phyloP scores from a whole-genome alignment of 1,140 invertebrate genomes.

The Heliconius melpomene region DNA sequence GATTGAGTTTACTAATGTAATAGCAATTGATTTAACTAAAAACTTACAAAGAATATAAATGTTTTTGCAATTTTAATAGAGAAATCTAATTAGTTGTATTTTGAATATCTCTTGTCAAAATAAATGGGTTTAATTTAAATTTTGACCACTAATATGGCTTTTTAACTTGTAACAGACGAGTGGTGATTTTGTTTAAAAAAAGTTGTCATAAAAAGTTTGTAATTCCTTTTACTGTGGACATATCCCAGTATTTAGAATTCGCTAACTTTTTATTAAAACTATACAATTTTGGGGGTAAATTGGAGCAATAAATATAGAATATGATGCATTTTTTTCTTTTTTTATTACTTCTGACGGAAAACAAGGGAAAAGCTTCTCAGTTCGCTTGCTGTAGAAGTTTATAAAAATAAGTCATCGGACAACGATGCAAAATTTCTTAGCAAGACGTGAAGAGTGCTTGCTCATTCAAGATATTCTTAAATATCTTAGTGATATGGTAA shows the following conservation, averaged over 20 bases:
- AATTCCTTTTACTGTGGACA: not conserved
- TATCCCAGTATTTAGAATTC: not conserved
- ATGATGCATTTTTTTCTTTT: not conserved
- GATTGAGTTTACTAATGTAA: constrained; percentile 53
- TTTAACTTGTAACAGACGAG: not conserved
- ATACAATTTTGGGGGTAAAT: not conserved
- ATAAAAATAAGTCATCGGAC: too few species aligned
- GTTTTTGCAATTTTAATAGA: not conserved
- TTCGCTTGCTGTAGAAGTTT: too few species aligned
- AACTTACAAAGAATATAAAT: not conserved
- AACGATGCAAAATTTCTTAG: too few species aligned
- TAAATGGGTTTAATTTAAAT: not conserved
- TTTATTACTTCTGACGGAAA: too few species aligned
- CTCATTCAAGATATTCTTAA: too few species aligned
- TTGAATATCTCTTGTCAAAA: not conserved
- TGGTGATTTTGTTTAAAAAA: not conserved
- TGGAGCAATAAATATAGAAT: not conserved
- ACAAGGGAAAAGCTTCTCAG: too few species aligned
- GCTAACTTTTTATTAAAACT: not conserved
- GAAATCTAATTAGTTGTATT: too few species aligned
- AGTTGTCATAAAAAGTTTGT: not conserved
- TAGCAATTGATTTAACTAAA: constrained; percentile 54
- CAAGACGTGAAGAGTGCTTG: too few species aligned
- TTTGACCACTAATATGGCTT: not conserved
- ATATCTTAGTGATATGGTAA: too few species aligned